Base-by-base conservation (phyloP, 2,888 invertebrate genomes). In the Heliconius charithonia region DNA sequence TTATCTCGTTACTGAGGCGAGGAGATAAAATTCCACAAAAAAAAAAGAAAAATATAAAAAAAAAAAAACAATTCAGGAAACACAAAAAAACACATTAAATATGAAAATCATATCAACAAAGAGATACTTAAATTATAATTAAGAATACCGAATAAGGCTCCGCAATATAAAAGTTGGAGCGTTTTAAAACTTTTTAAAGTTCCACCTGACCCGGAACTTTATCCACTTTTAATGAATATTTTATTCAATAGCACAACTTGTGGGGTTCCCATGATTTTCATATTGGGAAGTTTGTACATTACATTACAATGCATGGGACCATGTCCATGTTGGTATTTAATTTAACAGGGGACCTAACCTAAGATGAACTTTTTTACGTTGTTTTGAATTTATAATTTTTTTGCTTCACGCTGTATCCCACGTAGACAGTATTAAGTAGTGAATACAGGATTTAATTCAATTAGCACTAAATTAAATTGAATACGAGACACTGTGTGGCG, bases 201-300 rank as follows among this genome's bases (percentile, higher is more conserved):
- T 82, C 89, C 92, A 92, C 93, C 93, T 93, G 92, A 88, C 88
- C 88, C 87, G 75, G 84, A 84, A 86, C 82, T 84, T 86, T 82
- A 84, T 83, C 69, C 87, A 87, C 85, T 89, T 89, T 89, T 88
- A 92, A 93, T 93, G 93, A 94, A 93, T 94, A 90, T 90, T 94
- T 93, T 90, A 93, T 92, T 89, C 88, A 81, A 89, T 88, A 88
- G 85, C 83, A 85, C 81, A 90, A 93, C 87, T 92, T 91, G 85
- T 84, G 82, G 88, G 86, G 89, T 90, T 89, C 88, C 87, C 92
- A 93, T 94, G 93, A 94, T 94, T 94, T 93, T 94, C 93, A 94
- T 94, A 92, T 90, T 86, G 88, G 88, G 82, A 93, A 93, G 89
- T 93, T 92, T 85, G 80, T 80, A 85, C 91, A 92, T 94, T 92